Percentiles rank a stretch among this genome's conserved stretches.
Conservation (phyloP, 2,113 vertebrate species). For the Ptilonorhynchus violaceus region DNA sequence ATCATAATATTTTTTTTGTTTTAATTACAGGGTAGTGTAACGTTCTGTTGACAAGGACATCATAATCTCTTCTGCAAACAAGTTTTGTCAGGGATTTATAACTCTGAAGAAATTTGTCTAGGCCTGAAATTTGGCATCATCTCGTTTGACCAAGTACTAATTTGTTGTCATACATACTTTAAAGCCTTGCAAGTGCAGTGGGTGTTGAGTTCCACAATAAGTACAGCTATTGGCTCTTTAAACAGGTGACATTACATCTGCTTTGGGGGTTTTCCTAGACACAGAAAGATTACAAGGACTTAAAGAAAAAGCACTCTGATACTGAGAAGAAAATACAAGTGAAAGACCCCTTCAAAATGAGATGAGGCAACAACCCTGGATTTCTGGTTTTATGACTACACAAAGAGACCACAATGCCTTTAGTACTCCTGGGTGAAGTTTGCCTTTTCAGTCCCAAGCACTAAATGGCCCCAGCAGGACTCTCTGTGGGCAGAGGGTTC, state of each 20-base stretch:
- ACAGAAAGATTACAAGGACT: neutral
- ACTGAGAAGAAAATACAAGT: neutral
- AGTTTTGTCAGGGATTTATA: neutral
- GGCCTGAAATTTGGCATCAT: constrained; percentile 12
- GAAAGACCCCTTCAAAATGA: neutral
- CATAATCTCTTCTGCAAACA: neutral
- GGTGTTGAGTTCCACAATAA: neutral
- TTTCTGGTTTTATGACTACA: neutral
- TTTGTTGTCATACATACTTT: neutral
- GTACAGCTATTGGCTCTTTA: neutral
- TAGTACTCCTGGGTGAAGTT: neutral
- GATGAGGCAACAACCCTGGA: neutral
- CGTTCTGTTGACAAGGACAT: neutral
- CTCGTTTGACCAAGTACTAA: neutral
- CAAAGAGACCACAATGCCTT: neutral
- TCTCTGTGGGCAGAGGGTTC: neutral
- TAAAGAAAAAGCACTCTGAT: neutral
- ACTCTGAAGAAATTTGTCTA: neutral
- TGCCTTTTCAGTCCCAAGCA: neutral
- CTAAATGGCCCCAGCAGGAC: neutral
- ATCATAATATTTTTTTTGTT: neutral
- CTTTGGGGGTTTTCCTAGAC: neutral
- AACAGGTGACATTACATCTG: neutral
- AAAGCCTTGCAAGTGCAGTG: neutral
- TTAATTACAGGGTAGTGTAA: constrained; percentile 20